Percentiles rank a stretch among this genome's conserved stretches.
phyloP scores from a whole-genome alignment of 1,140 invertebrate species.

The Elymnias hypermnestra region DNA sequence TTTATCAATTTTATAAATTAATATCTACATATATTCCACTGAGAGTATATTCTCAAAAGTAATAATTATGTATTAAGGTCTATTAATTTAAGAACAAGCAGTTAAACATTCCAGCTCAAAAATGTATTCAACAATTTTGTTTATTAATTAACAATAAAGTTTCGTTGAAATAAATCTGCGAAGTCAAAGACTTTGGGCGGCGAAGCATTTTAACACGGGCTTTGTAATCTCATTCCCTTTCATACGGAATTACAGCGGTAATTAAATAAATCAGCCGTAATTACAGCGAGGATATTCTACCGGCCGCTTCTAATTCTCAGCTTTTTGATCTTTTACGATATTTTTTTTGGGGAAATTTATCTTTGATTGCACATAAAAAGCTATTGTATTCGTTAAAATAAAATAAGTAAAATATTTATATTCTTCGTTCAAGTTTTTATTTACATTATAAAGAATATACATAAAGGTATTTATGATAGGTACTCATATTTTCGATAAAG shows the following conservation, averaged over 20 bases:
- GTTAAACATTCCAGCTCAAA: background rate
- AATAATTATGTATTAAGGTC: no score
- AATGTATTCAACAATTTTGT: slow-evolving; percentile 2
- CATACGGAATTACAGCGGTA: slow-evolving; percentile 27
- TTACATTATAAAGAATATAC: no score
- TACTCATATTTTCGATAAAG: no score
- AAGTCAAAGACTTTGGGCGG: slow-evolving; percentile 13
- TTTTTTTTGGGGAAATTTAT: background rate
- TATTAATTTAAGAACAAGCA: background rate
- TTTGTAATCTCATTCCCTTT: slow-evolving; percentile 33
- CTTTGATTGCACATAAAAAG: background rate
- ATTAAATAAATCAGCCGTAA: slow-evolving; percentile 39
- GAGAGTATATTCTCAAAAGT: no score
- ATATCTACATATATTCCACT: no score
- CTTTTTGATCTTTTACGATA: slow-evolving; percentile 4
- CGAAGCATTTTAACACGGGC: slow-evolving; percentile 13
- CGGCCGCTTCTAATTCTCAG: slow-evolving; percentile 6
- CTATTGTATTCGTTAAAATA: no score
- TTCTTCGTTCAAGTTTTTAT: no score
- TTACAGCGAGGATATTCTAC: slow-evolving; percentile 17
- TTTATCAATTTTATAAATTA: no score
- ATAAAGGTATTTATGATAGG: no score
- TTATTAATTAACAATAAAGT: slow-evolving; percentile 16
- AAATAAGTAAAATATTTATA: no score
- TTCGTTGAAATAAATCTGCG: slow-evolving; percentile 21